Evolutionary conservation across 2,888 invertebrate genomes (phyloP), one percentile per base, ranked within the genome.

Genomic region (Cephus sareptanus): DNA sequence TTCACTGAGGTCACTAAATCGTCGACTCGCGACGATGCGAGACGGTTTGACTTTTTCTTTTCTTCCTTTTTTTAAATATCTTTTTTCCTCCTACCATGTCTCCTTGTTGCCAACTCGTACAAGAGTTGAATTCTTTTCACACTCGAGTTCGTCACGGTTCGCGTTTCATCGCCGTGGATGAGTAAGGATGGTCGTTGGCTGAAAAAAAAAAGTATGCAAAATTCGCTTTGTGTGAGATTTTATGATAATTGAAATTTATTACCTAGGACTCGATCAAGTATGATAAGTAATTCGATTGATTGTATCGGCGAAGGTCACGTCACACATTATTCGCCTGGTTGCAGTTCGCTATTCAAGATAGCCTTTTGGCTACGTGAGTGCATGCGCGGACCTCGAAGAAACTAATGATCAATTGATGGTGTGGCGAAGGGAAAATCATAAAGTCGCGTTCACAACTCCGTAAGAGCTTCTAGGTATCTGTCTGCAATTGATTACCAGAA

Each of bases 231-330:
- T 23, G 56, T 2, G 23, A 56, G 9, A 56, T 15, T 56, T 56
- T 56, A 56, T 6, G 6, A 56, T 2, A 23, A 56, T 23, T 56
- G 23, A 56, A 23, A 56, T 56, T 56, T 56, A 56, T 56, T 56
- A 23, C 23, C 56, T 9, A 56, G 9, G 56, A 9, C 56, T 56
- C 56, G 56, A 56, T 56, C 56, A 56, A 56, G 56, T 23, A 40
- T 79, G 80, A 77, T 56, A 56, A 81, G 79, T 84, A 85, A 85
- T 85, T 86, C 84, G 84, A 87, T 86, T 83, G 82, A 79, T 81
- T 82, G 82, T 84, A 88, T 87, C 86, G 86, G 86, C 83, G 85
- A 83, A 85, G 84, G 84, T 79, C 31, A 37, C 68, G 76, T 78
- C 78, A 81, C 81, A 81, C 75, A 81, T 78, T 81, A 81, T 77